Evolutionary conservation across 2,113 vertebrate species (phyloP).

Genomic region (Cinclus cinclus): DNA sequence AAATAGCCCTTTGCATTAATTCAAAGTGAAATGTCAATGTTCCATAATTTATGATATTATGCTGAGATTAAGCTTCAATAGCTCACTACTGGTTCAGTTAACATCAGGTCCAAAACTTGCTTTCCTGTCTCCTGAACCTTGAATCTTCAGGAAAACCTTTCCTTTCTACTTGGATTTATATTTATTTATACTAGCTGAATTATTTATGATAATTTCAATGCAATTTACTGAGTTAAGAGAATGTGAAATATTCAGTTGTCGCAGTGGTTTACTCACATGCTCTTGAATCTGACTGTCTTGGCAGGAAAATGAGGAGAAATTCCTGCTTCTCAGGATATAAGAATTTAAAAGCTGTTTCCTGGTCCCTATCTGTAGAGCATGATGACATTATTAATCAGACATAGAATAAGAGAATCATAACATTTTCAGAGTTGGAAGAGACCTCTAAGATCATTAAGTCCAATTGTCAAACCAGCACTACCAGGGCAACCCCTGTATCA

Average conservation of each 20-base stretch:
- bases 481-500: background rate
- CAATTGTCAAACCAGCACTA: background rate
- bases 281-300: background rate
- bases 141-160: slow-evolving; percentile 5
- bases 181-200: slow-evolving; percentile 13
- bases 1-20: slow-evolving; percentile 61
- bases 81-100: slow-evolving; percentile 35
- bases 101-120: slow-evolving; percentile 41
- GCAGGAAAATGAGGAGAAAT: background rate
- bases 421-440: background rate
- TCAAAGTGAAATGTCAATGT: slow-evolving; percentile 59
- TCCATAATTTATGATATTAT: slow-evolving; percentile 67
- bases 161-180: slow-evolving; percentile 19
- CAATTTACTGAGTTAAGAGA: slow-evolving; percentile 12
- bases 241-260: background rate
- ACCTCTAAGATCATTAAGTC: background rate
- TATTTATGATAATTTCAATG: slow-evolving; percentile 5
- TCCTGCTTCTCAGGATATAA: background rate
- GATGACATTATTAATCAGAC: background rate
- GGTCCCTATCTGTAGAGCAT: background rate
- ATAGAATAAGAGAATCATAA: background rate
- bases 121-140: background rate
- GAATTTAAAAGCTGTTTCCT: background rate
- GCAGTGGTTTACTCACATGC: background rate
- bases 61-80: slow-evolving; percentile 54